Percentiles rank a stretch among this genome's conserved stretches.
Conservation (phyloP, 2,888 invertebrate genomes). For the Ornithoptera alexandrae region DNA sequence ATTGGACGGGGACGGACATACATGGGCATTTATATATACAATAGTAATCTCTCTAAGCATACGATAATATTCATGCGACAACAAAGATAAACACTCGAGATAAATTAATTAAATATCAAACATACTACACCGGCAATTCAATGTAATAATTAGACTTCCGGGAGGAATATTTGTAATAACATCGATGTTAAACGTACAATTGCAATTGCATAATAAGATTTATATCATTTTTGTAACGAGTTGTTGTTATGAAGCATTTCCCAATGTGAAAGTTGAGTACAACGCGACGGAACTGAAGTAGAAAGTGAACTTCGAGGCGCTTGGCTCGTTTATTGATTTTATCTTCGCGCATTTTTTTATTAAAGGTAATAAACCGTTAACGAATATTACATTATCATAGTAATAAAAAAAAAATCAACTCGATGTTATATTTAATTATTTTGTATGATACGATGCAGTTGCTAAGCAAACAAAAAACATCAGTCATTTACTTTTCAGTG, state of each 20-base stretch:
- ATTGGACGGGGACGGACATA: conserved; percentile 11
- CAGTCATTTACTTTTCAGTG: conserved; percentile 1
- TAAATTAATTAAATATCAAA: conserved; percentile 20
- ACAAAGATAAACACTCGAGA: conserved; percentile 21
- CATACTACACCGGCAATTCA: conserved; percentile 9
- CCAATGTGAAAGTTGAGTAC: conserved; percentile 41
- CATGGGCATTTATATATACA: conserved; percentile 19
- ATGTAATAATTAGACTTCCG: conserved; percentile 9
- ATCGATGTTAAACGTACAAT: not conserved
- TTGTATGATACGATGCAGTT: too few species aligned
- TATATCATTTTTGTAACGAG: conserved; percentile 20
- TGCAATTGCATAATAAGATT: conserved; percentile 20
- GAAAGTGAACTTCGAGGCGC: conserved; percentile 38
- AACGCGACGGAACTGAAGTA: conserved; percentile 34
- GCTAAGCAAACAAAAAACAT: not conserved
- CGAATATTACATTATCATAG: not conserved
- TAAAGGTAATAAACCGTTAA: not conserved
- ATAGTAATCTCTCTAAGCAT: conserved; percentile 15
- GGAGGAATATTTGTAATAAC: conserved; percentile 7
- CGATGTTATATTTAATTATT: too few species aligned
- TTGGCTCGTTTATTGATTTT: conserved; percentile 34
- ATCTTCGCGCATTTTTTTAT: conserved; percentile 8
- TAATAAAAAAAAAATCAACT: too few species aligned
- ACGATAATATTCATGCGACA: conserved; percentile 5
- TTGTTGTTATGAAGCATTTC: conserved; percentile 37